Conservation (phyloP, 2,888 invertebrate genomes). For the Volucella bombylans region DNA sequence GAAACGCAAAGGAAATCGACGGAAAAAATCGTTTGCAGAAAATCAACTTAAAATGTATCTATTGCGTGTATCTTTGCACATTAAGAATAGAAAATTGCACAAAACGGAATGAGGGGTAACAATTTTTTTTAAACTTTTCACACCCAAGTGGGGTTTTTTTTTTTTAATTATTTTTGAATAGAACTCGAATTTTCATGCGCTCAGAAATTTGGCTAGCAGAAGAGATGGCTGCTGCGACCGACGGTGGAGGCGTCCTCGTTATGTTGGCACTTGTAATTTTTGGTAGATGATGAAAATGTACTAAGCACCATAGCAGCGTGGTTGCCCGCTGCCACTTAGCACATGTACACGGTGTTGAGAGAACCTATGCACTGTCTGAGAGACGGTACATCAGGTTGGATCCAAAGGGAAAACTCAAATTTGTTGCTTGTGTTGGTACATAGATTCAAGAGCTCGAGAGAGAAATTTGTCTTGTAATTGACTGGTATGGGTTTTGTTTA, state of each 20-base stretch:
- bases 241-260: conserved; percentile 37
- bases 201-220: conserved; percentile 1
- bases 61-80: conserved; percentile 12
- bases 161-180: no score
- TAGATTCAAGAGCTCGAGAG: conserved; percentile 7
- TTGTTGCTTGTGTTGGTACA: conserved; percentile 13
- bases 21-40: no score
- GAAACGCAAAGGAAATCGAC: neutral
- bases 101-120: neutral
- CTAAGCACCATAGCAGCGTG: conserved; percentile 44
- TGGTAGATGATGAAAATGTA: conserved; percentile 47
- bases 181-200: conserved; percentile 12
- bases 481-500: conserved; percentile 73
- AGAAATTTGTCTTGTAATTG: conserved; percentile 25
- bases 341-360: conserved; percentile 20
- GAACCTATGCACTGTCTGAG: conserved; percentile 43
- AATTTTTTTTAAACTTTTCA: neutral
- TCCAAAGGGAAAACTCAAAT: conserved; percentile 5
- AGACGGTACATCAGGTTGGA: conserved; percentile 21
- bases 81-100: neutral
- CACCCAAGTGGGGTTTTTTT: neutral
- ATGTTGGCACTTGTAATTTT: conserved; percentile 56
- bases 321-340: conserved; percentile 18
- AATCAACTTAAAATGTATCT: conserved; percentile 1
- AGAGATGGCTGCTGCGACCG: neutral